Conservation (phyloP, 2,113 vertebrate genomes). For the Psittacara wagleri region DNA sequence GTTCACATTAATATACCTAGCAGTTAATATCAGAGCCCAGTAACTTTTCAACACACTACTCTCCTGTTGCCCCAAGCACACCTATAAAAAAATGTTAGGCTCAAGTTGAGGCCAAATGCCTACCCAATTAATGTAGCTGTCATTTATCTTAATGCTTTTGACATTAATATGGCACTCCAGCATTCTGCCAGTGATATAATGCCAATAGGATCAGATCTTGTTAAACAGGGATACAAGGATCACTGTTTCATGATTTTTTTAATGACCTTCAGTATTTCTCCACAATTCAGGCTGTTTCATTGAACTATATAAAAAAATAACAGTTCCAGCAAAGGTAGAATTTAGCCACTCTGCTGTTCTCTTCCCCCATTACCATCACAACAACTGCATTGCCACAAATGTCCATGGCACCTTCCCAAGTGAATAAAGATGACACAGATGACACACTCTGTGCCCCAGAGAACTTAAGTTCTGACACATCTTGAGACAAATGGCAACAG, state of each 20-base stretch:
- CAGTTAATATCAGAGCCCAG: background rate
- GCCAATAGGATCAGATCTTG: conserved; percentile 54
- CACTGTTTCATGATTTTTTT: conserved; percentile 60
- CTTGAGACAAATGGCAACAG: background rate
- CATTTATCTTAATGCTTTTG: conserved; percentile 72
- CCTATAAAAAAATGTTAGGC: conserved; percentile 68
- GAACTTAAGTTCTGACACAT: conserved; percentile 14
- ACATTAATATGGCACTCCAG: conserved; percentile 67
- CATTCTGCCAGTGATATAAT: background rate
- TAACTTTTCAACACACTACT: background rate
- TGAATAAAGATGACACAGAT: conserved; percentile 30
- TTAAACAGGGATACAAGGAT: conserved; percentile 33
- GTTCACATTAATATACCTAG: background rate
- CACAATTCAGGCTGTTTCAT: background rate
- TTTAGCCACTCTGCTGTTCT: background rate
- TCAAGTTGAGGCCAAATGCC: conserved; percentile 46
- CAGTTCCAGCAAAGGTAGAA: background rate
- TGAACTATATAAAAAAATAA: background rate
- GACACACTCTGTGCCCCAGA: background rate
- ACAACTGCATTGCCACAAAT: background rate
- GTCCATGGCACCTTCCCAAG: background rate
- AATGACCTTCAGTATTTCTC: conserved; percentile 13
- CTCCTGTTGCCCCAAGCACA: conserved; percentile 8
- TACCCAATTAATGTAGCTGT: conserved; percentile 63
- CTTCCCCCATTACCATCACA: background rate